Evolutionary conservation across 2,888 invertebrate genomes (phyloP).

Genomic region (Cetonia aurata): DNA sequence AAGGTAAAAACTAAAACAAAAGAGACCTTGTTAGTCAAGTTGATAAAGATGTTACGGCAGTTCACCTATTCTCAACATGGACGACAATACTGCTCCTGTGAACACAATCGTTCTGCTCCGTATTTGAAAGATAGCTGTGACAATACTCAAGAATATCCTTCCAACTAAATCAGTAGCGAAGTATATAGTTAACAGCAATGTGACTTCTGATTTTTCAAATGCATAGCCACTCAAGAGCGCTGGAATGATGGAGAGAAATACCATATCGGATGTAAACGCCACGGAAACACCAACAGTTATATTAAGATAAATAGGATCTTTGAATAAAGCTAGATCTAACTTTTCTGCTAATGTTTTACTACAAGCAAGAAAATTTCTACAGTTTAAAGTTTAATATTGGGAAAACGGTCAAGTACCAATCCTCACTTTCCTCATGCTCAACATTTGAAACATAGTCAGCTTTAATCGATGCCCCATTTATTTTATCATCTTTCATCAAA

Average conservation of each 20-base stretch:
- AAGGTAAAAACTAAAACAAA: conserved; percentile 70
- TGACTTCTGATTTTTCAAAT: conserved; percentile 72
- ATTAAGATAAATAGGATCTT: conserved; percentile 75
- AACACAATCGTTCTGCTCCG: conserved; percentile 76
- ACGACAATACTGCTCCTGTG: conserved; percentile 75
- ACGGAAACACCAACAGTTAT: conserved; percentile 78
- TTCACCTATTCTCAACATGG: conserved; percentile 76
- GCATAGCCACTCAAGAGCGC: conserved; percentile 72
- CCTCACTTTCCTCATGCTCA: too few species aligned
- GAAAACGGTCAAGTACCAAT: too few species aligned
- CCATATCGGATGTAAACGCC: conserved; percentile 76
- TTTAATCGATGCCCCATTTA: too few species aligned
- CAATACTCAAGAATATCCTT: conserved; percentile 73
- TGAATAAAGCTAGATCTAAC: conserved; percentile 74
- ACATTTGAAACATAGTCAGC: too few species aligned
- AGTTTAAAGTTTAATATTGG: too few species aligned
- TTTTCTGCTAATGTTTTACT: conserved; percentile 71
- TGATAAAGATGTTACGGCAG: conserved; percentile 46
- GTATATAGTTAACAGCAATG: conserved; percentile 77
- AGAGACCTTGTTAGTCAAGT: conserved; percentile 64
- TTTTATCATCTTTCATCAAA: too few species aligned
- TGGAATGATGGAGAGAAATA: conserved; percentile 79
- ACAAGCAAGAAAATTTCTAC: conserved; percentile 50
- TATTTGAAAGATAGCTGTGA: conserved; percentile 73
- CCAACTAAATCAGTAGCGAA: conserved; percentile 78